Percentiles rank a stretch among this genome's conserved stretches.
phyloP scores from a whole-genome alignment of 2,888 invertebrate genomes.

The Xanthia togata region DNA sequence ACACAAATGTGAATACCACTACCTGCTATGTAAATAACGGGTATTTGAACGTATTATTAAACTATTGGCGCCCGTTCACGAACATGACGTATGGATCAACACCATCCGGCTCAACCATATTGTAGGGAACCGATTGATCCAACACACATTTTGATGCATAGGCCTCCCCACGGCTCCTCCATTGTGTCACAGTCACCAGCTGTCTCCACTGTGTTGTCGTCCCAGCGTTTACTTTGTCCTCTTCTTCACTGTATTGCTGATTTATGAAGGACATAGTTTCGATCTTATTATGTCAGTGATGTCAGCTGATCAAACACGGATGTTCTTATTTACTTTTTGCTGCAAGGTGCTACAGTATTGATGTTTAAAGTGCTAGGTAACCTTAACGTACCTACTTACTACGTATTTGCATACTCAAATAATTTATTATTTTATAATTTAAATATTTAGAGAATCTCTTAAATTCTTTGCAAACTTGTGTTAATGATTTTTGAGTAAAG shows the following conservation, averaged over 20 bases:
- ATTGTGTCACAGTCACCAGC: too few relatives aligned
- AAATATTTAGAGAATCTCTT: not conserved
- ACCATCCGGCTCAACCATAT: too few relatives aligned
- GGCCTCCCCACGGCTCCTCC: too few relatives aligned
- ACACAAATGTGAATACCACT: too few relatives aligned
- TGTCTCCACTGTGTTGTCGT: too few relatives aligned
- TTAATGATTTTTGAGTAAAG: not conserved
- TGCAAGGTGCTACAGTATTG: slow-evolving; percentile 6
- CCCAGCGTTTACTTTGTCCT: too few relatives aligned
- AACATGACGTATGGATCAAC: too few relatives aligned
- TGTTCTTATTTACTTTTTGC: slow-evolving; percentile 26
- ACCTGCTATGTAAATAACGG: too few relatives aligned
- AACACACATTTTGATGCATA: too few relatives aligned
- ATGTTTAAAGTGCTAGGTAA: slow-evolving; percentile 22
- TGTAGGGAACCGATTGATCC: too few relatives aligned
- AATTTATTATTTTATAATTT: not conserved
- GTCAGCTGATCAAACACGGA: slow-evolving; percentile 40
- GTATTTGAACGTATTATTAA: too few relatives aligned
- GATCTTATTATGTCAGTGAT: not conserved
- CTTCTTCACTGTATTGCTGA: not conserved
- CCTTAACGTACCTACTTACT: not conserved
- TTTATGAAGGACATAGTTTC: not conserved
- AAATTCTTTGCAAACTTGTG: not conserved
- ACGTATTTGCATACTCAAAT: not conserved
- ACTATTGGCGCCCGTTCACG: too few relatives aligned